A percentile compares a stretch with the other conserved stretches of the same genome.
These are phyloP conservation scores for Lophura nycthemera DNA, from an alignment of 2,113 vertebrate species.

Conservation along the genomic window DNA sequence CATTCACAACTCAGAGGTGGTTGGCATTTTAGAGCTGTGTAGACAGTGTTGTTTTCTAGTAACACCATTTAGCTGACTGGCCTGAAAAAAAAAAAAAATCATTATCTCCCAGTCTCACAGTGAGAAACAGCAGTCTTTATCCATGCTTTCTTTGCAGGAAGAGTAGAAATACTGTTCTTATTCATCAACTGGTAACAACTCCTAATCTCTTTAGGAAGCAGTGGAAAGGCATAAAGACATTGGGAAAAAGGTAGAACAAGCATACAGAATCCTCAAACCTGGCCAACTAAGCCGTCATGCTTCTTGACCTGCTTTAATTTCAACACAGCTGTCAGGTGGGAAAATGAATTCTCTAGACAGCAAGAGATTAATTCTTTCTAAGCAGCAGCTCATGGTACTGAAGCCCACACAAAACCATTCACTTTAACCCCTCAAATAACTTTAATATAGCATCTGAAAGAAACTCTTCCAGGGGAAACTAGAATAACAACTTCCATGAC, in stretches of 20 bases:
- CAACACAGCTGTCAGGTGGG: background rate
- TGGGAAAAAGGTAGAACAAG: background rate
- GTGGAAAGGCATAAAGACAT: background rate
- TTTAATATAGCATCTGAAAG: background rate
- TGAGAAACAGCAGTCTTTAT: background rate
- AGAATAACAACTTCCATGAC: background rate
- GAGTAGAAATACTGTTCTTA: background rate
- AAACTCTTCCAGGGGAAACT: background rate
- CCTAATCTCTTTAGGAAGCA: background rate
- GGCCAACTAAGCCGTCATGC: rapidly evolving
- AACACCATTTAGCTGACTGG: background rate
- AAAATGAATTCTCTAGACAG: background rate
- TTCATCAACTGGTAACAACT: background rate
- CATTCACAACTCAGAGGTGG: background rate
- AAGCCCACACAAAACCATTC: background rate
- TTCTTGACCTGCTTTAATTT: background rate
- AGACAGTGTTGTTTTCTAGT: background rate
- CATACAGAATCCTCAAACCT: background rate
- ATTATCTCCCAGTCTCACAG: background rate
- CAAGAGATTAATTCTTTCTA: background rate
- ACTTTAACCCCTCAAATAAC: background rate
- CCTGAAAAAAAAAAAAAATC: background rate
- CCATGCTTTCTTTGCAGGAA: background rate
- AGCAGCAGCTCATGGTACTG: background rate
- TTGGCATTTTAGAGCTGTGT: background rate